phyloP scores from a whole-genome alignment of 2,797 vertebrate species.

The Rhinella marina region DNA sequence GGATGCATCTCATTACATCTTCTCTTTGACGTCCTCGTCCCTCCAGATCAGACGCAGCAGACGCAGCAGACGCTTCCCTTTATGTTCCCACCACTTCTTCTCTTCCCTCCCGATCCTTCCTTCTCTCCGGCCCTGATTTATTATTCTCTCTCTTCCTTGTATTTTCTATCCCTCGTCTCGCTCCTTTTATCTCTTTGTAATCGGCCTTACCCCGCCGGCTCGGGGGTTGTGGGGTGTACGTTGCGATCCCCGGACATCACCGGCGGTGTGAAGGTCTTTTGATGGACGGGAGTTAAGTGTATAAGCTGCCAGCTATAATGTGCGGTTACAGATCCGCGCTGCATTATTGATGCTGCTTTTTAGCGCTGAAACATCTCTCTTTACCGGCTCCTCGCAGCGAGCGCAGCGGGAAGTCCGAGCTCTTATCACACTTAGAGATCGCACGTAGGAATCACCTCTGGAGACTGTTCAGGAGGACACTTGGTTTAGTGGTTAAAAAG shows the following conservation, averaged over 20 bases:
- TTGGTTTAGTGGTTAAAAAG: conserved; percentile 38
- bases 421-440: conserved; percentile 49
- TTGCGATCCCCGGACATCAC: conserved; percentile 45
- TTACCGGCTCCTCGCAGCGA: conserved; percentile 49
- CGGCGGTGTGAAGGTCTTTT: conserved; percentile 54
- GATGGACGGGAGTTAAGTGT: conserved; percentile 59
- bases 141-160: conserved; percentile 32
- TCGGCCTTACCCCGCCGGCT: conserved; percentile 1
- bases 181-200: conserved; percentile 34
- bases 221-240: conserved; percentile 20
- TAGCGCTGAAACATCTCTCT: conserved; percentile 61
- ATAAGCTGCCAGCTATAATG: conserved; percentile 62
- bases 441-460: conserved; percentile 33
- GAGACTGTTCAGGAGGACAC: conserved; percentile 7
- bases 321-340: conserved; percentile 61
- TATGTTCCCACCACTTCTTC: not conserved
- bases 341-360: conserved; percentile 63
- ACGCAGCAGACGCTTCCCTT: conserved; percentile 27
- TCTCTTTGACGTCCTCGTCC: conserved; percentile 8
- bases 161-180: conserved; percentile 4
- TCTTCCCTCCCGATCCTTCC: not conserved
- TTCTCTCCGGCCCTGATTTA: conserved; percentile 18
- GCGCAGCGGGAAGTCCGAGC: conserved; percentile 45
- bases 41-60: not conserved
- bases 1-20: conserved; percentile 25